Percentiles rank a stretch among this genome's conserved stretches.
Conservation (phyloP, 2,888 invertebrate species). For the Drosophila lacicola region DNA sequence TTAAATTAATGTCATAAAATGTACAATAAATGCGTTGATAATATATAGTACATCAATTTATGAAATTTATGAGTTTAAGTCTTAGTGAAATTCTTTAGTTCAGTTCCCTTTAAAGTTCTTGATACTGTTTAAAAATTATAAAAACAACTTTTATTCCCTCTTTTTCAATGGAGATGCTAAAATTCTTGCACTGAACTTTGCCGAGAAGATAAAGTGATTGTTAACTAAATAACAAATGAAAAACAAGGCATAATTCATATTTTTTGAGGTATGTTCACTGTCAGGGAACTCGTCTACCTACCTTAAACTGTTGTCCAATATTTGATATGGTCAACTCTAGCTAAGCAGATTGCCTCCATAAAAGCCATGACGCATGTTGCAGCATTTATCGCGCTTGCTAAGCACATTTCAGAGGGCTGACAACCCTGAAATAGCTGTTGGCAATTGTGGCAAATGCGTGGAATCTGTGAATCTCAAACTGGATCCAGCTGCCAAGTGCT, state of each 20-base stretch:
- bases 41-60: too few species aligned
- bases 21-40: too few species aligned
- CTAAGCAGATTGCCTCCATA: neutral
- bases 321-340: neutral
- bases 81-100: too few species aligned
- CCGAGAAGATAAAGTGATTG: neutral
- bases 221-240: neutral
- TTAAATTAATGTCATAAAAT: conserved; percentile 39
- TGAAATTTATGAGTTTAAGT: too few species aligned
- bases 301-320: too few species aligned
- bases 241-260: too few species aligned
- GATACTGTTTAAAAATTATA: neutral
- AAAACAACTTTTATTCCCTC: too few species aligned
- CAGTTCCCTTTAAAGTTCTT: conserved; percentile 2
- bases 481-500: conserved; percentile 39
- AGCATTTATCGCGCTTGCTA: conserved; percentile 15
- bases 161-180: too few species aligned
- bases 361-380: conserved; percentile 13
- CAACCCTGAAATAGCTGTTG: neutral
- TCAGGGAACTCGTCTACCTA: neutral
- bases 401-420: neutral
- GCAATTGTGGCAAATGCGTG: conserved; percentile 1
- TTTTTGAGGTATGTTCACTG: neutral
- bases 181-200: too few species aligned
- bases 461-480: conserved; percentile 14